phyloP scores from a whole-genome alignment of 2,113 vertebrate species.

The Solenodon paradoxus region DNA sequence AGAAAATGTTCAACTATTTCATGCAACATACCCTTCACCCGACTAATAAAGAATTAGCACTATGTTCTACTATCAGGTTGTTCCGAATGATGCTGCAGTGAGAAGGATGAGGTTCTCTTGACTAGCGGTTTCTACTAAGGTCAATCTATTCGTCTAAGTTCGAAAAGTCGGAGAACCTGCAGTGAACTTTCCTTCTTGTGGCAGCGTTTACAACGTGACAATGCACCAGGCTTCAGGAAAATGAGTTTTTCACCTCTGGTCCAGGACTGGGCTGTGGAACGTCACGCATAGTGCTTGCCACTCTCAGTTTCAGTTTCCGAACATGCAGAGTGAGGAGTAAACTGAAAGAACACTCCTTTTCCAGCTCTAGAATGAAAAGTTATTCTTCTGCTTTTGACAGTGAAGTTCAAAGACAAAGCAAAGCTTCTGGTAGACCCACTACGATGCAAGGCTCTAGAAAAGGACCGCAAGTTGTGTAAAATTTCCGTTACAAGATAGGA shows the following conservation, averaged over 20 bases:
- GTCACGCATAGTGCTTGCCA: not conserved
- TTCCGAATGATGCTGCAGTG: not conserved
- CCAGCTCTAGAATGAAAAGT: slow-evolving; percentile 18
- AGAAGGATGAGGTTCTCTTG: not conserved
- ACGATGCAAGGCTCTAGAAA: slow-evolving; percentile 1
- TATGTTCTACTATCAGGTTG: slow-evolving; percentile 5
- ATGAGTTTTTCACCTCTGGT: slow-evolving; percentile 10
- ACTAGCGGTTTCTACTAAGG: slow-evolving; percentile 20
- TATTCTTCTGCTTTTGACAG: slow-evolving; percentile 5
- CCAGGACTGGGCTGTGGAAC: not conserved
- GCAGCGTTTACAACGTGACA: not conserved
- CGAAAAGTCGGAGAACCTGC: slow-evolving; percentile 16
- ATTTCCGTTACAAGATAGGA: not conserved
- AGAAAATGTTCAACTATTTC: not conserved
- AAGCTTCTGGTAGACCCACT: not conserved
- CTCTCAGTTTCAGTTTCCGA: slow-evolving; percentile 55
- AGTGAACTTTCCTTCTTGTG: slow-evolving; percentile 1
- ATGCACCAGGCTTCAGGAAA: not conserved
- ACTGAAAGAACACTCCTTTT: not conserved
- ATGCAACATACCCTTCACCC: not conserved
- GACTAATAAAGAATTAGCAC: not conserved
- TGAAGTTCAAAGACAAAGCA: slow-evolving; percentile 39
- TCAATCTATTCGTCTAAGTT: not conserved
- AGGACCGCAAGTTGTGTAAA: not conserved
- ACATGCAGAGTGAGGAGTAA: not conserved